Percentiles rank a stretch among this genome's conserved stretches.
Evolutionary conservation across 2,113 vertebrate genomes (phyloP).

Genomic region (Arvicanthis niloticus): DNA sequence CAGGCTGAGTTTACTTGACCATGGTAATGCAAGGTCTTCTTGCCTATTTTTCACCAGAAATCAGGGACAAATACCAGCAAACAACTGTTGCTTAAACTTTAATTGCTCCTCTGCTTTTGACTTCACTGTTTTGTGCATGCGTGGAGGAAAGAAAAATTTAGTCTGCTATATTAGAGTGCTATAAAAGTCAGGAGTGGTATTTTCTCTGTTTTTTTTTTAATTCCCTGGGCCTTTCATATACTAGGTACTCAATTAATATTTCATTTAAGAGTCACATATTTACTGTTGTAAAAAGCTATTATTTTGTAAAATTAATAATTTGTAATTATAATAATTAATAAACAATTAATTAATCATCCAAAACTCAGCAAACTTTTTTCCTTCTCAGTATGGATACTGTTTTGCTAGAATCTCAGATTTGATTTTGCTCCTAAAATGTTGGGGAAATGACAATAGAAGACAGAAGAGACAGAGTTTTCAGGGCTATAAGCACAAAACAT

Average conservation of each 20-base stretch:
- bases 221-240: background rate
- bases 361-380: slow-evolving; percentile 20
- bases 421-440: background rate
- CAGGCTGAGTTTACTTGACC: background rate
- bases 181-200: background rate
- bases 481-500: background rate
- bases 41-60: background rate
- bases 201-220: background rate
- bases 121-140: background rate
- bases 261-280: background rate
- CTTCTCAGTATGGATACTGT: background rate
- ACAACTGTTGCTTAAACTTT: background rate
- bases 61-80: background rate
- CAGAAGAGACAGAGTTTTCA: slow-evolving; percentile 1
- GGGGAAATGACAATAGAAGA: background rate
- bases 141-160: background rate
- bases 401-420: slow-evolving; percentile 9
- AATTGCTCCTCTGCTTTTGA: background rate
- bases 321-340: no score
- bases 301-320: background rate
- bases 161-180: background rate
- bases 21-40: background rate
- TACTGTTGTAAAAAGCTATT: background rate
- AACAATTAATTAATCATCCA: background rate
- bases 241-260: background rate